These are phyloP conservation scores for Drosophila picticornis DNA, from an alignment of 2,888 invertebrate genomes.

Conservation along the genomic window DNA sequence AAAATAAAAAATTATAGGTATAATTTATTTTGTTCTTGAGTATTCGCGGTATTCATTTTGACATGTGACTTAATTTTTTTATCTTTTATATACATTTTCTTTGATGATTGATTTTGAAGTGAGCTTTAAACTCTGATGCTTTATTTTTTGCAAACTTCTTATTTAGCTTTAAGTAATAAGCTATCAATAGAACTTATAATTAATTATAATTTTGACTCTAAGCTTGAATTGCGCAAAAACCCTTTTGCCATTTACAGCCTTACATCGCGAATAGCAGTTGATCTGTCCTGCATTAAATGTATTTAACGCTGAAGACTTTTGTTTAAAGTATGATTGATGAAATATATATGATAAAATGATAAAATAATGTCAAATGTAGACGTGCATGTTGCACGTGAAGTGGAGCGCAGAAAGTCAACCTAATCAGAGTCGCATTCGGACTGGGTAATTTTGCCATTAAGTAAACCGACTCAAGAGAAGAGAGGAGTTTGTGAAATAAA, in stretches of 20 bases:
- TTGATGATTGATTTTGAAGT: not conserved
- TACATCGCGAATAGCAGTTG: not conserved
- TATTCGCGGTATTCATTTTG: not conserved
- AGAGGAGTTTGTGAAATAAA: not conserved
- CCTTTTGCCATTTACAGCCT: not conserved
- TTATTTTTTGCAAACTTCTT: not conserved
- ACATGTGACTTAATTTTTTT: not conserved
- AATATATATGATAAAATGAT: not conserved
- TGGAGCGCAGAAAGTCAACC: not conserved
- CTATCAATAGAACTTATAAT: not conserved
- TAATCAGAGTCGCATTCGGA: not conserved
- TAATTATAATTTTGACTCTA: not conserved
- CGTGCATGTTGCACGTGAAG: no score
- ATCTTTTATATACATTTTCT: not conserved
- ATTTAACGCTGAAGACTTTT: not conserved
- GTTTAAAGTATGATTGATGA: not conserved
- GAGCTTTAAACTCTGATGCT: not conserved
- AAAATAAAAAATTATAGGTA: not conserved
- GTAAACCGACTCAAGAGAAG: constrained; percentile 5
- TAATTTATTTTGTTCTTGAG: not conserved
- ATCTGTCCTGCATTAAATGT: not conserved
- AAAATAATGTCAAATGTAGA: not conserved
- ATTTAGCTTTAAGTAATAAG: not conserved
- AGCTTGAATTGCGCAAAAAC: no score
- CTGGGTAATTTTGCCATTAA: not conserved